Conservation (phyloP, 2,888 invertebrate species). For the Gymnoscelis rufifasciata region DNA sequence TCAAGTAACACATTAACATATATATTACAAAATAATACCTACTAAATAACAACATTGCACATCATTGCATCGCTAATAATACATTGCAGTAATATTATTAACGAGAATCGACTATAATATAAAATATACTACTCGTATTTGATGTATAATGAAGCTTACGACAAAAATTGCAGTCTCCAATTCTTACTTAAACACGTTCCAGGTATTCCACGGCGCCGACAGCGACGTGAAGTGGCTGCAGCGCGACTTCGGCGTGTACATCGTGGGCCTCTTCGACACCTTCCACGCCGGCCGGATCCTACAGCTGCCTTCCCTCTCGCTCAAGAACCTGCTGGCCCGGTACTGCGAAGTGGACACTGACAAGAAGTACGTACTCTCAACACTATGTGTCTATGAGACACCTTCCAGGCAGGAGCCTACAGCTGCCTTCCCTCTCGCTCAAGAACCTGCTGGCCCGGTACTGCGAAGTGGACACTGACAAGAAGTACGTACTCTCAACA, state of each 20-base stretch:
- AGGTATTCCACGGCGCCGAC: conserved; percentile 96
- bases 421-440: conserved; percentile 84
- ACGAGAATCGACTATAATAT: too few relatives aligned
- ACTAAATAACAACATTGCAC: too few relatives aligned
- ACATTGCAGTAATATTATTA: too few relatives aligned
- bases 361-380: conserved; percentile 88
- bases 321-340: conserved; percentile 86
- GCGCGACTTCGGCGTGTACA: conserved; percentile 94
- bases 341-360: conserved; percentile 90
- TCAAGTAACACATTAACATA: too few relatives aligned
- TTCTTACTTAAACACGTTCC: too few relatives aligned
- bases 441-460: conserved; percentile 88
- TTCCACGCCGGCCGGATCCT: conserved; percentile 90
- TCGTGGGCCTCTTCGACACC: conserved; percentile 99
- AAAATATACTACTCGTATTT: too few relatives aligned
- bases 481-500: conserved; percentile 90
- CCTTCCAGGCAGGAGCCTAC: conserved; percentile 90
- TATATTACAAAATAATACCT: too few relatives aligned
- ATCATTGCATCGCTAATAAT: too few relatives aligned
- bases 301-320: conserved; percentile 83
- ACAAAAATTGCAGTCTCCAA: too few relatives aligned
- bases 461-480: conserved; percentile 86
- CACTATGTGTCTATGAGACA: conserved; percentile 99
- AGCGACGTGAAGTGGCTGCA: conserved; percentile 96
- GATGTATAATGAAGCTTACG: background rate